A percentile compares a stretch with the other conserved stretches of the same genome.
These are phyloP conservation scores for Syngnathoides biaculeatus DNA, from an alignment of 2,113 vertebrate species.

Conservation along the genomic window DNA sequence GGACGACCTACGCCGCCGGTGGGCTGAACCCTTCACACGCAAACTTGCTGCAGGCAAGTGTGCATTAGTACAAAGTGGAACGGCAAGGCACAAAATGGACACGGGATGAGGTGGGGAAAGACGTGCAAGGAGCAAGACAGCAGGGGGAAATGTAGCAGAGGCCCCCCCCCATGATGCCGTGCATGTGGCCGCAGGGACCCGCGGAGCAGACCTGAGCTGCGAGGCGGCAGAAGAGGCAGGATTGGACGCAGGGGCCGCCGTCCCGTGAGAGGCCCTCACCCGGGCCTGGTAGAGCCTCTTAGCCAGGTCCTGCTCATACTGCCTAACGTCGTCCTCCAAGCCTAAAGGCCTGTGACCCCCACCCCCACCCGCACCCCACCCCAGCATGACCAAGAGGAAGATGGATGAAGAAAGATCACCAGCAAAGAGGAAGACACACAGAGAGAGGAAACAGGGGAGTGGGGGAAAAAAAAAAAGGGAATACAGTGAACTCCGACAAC, in stretches of 20 bases:
- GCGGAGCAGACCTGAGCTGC: slow-evolving; percentile 78
- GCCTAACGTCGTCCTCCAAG: slow-evolving; percentile 88
- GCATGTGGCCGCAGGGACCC: slow-evolving; percentile 59
- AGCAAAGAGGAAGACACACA: slow-evolving; percentile 52
- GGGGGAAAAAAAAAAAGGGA: slow-evolving; percentile 60
- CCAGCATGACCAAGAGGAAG: slow-evolving; percentile 2
- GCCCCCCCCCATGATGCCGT: slow-evolving; percentile 67
- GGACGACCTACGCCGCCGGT: slow-evolving; percentile 54
- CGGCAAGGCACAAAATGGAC: slow-evolving; percentile 44
- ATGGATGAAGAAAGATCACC: slow-evolving; percentile 41
- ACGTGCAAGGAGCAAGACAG: slow-evolving; percentile 63
- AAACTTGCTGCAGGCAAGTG: slow-evolving; percentile 39
- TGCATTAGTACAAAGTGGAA: slow-evolving; percentile 52
- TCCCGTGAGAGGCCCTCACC: slow-evolving; percentile 78
- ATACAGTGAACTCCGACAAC: neutral
- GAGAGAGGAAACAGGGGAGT: slow-evolving; percentile 46
- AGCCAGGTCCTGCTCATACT: slow-evolving; percentile 92
- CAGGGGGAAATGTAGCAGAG: slow-evolving; percentile 49
- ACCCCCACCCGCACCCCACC: slow-evolving; percentile 11
- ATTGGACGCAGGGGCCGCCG: slow-evolving; percentile 56
- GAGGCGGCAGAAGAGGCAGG: slow-evolving; percentile 67
- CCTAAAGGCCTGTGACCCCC: slow-evolving; percentile 76
- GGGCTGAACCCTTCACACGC: slow-evolving; percentile 50
- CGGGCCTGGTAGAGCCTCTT: slow-evolving; percentile 88
- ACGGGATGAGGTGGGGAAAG: slow-evolving; percentile 19